These are phyloP conservation scores for Heliconius melpomene DNA, from an alignment of 1,140 invertebrate genomes.

Conservation along the genomic window DNA sequence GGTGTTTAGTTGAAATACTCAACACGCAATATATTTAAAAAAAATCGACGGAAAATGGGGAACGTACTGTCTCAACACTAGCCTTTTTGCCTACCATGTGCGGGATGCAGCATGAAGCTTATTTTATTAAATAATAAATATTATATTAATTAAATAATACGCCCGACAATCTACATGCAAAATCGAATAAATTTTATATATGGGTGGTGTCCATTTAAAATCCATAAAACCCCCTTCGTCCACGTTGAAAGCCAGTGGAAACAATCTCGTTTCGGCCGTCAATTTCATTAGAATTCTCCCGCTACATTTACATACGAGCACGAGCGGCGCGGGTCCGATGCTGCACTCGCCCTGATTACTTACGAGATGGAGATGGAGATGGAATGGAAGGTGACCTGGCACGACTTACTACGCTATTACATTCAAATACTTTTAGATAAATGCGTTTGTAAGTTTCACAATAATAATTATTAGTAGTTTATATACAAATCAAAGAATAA, in stretches of 20 bases:
- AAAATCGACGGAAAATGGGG: too few species aligned
- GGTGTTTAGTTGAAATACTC: too few species aligned
- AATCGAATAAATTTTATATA: neutral
- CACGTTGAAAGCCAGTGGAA: constrained; percentile 39
- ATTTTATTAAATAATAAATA: too few species aligned
- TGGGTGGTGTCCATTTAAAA: constrained; percentile 1
- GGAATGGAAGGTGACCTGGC: constrained; percentile 30
- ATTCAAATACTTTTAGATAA: neutral
- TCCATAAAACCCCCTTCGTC: neutral
- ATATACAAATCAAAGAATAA: too few species aligned
- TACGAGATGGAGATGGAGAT: constrained; percentile 35
- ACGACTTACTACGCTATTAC: constrained; percentile 25
- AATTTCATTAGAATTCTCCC: constrained; percentile 74
- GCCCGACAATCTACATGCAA: too few species aligned
- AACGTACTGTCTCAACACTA: too few species aligned
- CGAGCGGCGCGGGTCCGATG: constrained; percentile 30
- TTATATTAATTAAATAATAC: too few species aligned
- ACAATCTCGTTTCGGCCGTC: constrained; percentile 63
- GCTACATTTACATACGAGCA: constrained; percentile 59
- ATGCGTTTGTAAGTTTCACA: neutral
- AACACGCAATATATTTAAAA: too few species aligned
- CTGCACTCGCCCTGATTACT: constrained; percentile 68
- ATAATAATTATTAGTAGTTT: neutral
- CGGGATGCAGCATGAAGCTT: too few species aligned
- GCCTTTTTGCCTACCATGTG: too few species aligned